Evolutionary conservation across 2,888 invertebrate genomes (phyloP).

Genomic region (Melieria crassipennis): DNA sequence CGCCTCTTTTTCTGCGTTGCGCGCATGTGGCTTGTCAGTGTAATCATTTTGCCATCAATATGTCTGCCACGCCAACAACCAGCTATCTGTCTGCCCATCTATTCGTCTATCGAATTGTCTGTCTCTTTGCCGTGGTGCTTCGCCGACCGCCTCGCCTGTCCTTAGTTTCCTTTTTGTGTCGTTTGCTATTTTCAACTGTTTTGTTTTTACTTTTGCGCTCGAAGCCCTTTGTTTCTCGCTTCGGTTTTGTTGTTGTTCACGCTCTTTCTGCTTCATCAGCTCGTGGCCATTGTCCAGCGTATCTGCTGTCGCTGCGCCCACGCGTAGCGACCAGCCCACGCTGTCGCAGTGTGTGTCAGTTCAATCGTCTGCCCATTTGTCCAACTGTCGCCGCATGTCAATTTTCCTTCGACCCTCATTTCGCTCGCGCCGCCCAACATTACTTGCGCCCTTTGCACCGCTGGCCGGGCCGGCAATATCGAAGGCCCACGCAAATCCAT

Average conservation of each 20-base stretch:
- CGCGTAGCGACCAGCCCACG: no score
- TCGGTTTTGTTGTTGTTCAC: not conserved
- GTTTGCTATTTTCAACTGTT: constrained; percentile 23
- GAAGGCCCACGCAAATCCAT: not conserved
- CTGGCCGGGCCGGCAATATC: no score
- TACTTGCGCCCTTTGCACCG: no score
- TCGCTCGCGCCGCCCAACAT: no score
- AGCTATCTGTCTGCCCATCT: constrained; percentile 40
- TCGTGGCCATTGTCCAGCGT: no score
- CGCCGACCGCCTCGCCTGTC: constrained; percentile 14
- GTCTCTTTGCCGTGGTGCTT: not conserved
- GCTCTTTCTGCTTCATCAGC: not conserved
- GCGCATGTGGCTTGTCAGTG: constrained; percentile 51
- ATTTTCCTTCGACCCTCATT: not conserved
- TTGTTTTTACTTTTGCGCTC: not conserved
- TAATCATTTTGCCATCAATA: constrained; percentile 63
- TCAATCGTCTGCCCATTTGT: not conserved
- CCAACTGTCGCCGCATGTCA: not conserved
- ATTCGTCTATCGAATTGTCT: constrained; percentile 1
- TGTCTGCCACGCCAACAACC: constrained; percentile 56
- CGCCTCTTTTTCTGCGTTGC: not conserved
- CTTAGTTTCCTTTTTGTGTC: not conserved
- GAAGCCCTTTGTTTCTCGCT: not conserved
- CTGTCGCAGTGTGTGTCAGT: no score
- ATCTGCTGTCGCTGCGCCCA: no score